phyloP scores from a whole-genome alignment of 2,113 vertebrate genomes.

The Rhinoptilus africanus region DNA sequence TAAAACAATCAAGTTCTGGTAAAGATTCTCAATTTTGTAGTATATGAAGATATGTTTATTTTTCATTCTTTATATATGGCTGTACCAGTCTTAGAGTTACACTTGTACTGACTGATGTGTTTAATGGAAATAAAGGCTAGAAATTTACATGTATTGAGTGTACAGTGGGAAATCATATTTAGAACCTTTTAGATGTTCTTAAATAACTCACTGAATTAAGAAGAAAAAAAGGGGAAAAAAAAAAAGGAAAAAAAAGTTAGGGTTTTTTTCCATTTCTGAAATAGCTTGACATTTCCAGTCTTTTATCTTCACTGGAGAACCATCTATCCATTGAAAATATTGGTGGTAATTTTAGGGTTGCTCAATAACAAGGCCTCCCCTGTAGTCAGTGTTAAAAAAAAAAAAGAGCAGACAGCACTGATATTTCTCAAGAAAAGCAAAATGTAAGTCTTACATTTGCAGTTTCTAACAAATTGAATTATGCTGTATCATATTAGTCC shows the following conservation, averaged over 20 bases:
- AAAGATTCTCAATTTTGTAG: neutral
- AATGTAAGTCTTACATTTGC: constrained; percentile 1
- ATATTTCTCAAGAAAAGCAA: neutral
- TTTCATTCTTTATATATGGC: neutral
- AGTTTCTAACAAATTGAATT: constrained; percentile 58
- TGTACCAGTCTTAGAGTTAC: neutral
- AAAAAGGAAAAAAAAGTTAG: neutral
- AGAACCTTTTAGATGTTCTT: neutral
- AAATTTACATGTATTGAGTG: neutral
- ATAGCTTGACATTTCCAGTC: neutral
- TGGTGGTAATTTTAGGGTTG: neutral
- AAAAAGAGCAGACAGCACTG: neutral
- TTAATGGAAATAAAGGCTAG: neutral
- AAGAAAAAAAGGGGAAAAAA: too few relatives aligned
- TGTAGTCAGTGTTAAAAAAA: neutral
- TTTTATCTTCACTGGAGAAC: neutral
- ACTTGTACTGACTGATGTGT: neutral
- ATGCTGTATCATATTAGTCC: constrained; percentile 17
- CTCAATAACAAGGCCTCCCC: neutral
- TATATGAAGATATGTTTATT: neutral
- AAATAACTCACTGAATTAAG: neutral
- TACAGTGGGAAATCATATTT: neutral
- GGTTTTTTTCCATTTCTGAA: neutral
- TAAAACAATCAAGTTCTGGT: neutral
- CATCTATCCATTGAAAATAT: neutral